Conservation (phyloP, 2,888 invertebrate genomes). For the Caenorhabditis zanzibari region DNA sequence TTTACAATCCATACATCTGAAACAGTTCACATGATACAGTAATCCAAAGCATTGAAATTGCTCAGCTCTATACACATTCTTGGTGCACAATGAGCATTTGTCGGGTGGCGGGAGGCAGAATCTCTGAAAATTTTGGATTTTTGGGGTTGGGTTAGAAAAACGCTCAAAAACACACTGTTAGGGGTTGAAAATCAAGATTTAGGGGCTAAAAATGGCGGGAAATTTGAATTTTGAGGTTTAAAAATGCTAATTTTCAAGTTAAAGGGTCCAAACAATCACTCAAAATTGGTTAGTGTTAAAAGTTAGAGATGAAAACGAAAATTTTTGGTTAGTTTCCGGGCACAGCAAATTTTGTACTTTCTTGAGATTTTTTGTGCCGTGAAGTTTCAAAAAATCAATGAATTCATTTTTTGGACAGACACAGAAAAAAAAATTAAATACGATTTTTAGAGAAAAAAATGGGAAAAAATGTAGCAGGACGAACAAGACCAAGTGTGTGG, state of each 20-base stretch:
- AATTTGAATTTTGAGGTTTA: neutral
- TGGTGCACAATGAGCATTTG: conserved; percentile 72
- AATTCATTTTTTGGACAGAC: conserved; percentile 19
- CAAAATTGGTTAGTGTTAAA: neutral
- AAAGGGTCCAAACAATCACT: no score
- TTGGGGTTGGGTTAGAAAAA: conserved; percentile 8
- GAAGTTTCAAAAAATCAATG: neutral
- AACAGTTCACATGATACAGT: conserved; percentile 76
- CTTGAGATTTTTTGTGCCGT: neutral
- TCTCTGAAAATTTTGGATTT: conserved; percentile 65
- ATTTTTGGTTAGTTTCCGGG: conserved; percentile 31
- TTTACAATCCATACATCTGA: conserved; percentile 74
- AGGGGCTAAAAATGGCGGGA: neutral
- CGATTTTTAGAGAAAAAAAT: neutral
- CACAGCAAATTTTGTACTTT: conserved; percentile 52
- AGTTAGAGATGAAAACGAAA: neutral
- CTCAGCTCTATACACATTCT: conserved; percentile 76
- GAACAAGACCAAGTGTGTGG: no score
- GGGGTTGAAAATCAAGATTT: conserved; percentile 1
- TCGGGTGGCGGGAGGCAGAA: conserved; percentile 71
- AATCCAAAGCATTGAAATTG: conserved; percentile 75
- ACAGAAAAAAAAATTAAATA: conserved; percentile 42
- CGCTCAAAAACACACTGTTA: conserved; percentile 11
- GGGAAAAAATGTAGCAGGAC: neutral
- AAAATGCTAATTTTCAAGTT: no score